These are phyloP conservation scores for Lepidurus apus DNA, from an alignment of 1,140 invertebrate genomes.

Conservation along the genomic window DNA sequence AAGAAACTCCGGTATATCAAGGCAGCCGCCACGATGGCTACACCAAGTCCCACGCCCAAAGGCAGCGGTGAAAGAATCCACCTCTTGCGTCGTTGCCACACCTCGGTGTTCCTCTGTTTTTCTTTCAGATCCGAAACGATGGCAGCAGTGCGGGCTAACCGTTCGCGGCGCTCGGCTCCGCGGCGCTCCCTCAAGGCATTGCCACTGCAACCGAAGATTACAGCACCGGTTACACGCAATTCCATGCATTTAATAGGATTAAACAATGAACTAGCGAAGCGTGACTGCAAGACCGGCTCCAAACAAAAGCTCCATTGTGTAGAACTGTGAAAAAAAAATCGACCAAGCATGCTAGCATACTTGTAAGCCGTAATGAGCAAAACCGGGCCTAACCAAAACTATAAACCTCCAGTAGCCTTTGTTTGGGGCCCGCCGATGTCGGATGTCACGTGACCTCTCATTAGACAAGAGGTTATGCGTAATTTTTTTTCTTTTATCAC, in stretches of 20 bases:
- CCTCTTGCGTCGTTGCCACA: conserved; percentile 17
- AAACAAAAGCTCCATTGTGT: neutral
- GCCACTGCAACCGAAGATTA: neutral
- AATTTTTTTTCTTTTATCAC: too few species aligned
- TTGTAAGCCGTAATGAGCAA: neutral
- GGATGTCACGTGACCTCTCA: conserved; percentile 13
- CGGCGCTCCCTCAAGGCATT: neutral
- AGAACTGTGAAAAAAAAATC: neutral
- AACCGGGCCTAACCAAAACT: neutral
- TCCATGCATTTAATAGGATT: neutral
- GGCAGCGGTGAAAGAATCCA: conserved; percentile 8
- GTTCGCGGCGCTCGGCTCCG: neutral
- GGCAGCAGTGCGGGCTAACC: conserved; percentile 9
- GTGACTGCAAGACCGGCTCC: conserved; percentile 12
- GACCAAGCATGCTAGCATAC: neutral
- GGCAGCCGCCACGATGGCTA: conserved; percentile 8
- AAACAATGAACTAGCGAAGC: neutral
- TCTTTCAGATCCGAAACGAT: conserved; percentile 10
- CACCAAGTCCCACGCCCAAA: neutral
- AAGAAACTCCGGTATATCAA: neutral
- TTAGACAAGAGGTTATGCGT: neutral
- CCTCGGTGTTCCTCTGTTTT: conserved; percentile 10
- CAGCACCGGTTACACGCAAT: neutral
- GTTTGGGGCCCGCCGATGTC: conserved; percentile 7
- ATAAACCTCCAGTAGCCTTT: conserved; percentile 2